phyloP scores from a whole-genome alignment of 30 jellyfish, hydroid and myxozoan species.

The Cassiopea andromeda region DNA sequence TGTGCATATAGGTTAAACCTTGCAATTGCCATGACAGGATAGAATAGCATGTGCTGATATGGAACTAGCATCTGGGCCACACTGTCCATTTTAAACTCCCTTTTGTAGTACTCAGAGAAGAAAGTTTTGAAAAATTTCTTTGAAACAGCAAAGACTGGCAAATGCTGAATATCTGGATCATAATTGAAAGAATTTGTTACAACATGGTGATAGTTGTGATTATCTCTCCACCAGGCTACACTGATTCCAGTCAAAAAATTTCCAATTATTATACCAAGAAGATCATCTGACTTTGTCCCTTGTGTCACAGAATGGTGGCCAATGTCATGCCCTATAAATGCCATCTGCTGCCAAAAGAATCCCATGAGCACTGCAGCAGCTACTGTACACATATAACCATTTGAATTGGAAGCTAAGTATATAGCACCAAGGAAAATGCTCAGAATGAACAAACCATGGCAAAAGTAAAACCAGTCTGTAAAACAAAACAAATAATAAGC shows the following conservation, averaged over 20 bases:
- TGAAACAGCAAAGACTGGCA: conserved; percentile 91
- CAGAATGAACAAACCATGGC: conserved; percentile 48
- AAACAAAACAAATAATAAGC: neutral
- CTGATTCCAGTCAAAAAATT: conserved; percentile 89
- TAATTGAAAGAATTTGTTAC: conserved; percentile 87
- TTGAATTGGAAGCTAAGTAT: conserved; percentile 27
- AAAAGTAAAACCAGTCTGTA: conserved; percentile 75
- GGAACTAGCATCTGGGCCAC: conserved; percentile 71
- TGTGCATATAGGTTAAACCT: conserved; percentile 92
- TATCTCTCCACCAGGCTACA: conserved; percentile 96
- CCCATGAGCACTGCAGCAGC: conserved; percentile 87
- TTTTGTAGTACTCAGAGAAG: conserved; percentile 81
- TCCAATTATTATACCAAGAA: conserved; percentile 78
- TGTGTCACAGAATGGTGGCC: conserved; percentile 97
- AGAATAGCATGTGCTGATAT: conserved; percentile 83
- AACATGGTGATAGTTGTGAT: conserved; percentile 91
- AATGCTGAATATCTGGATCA: conserved; percentile 97
- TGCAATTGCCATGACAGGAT: conserved; percentile 91
- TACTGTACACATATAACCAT: conserved; percentile 38
- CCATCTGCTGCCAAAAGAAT: conserved; percentile 95
- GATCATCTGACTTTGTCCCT: conserved; percentile 69
- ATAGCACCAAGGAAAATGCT: conserved; percentile 52
- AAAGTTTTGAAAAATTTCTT: conserved; percentile 76
- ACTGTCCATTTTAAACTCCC: conserved; percentile 68
- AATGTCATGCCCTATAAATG: conserved; percentile 96